Evolutionary conservation across 2,797 vertebrate species (phyloP), one percentile per base, ranked within the genome.

Genomic region (Leptoclinus maculatus): DNA sequence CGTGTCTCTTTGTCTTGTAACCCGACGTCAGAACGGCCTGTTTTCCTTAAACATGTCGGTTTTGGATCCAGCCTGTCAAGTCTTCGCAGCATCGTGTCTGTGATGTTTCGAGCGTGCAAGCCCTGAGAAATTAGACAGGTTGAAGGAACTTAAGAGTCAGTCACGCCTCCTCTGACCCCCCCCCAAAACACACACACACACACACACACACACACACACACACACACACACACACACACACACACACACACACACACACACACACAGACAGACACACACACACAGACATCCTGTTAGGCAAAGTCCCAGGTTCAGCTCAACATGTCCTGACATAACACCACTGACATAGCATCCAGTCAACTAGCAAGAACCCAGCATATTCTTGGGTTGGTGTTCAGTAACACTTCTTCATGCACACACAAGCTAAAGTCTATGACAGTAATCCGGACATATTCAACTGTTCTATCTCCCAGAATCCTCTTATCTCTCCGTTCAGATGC

Each of bases 291-390:
- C 53, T 77, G 77, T 47, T 83, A 32, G 56, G 54, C 32, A 49
- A 54, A 62, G 60, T 66, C 63, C 27, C 74, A 79, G 39, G 29
- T 75, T 82, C 60, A 83, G 38, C 76, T 68, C 27, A 76, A 87
- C 87, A 71, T 89, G 90, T 75, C 80, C 66, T 23, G 71, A 87
- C 83, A 76, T 47, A 79, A 57, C 75, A n/a, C 41, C 76, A 7
- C 36, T 53, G 39, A n/a, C 57, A 58, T 45, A 43, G 16, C 63
- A 57, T 56, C 53, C 56, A 72, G n/a, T 70, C 38, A 76, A 67
- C 51, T 23, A 25, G 10, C 56, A 51, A 4, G 67, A 74, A 59
- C 67, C 56, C 53, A 58, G 64, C 62, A 25, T 71, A 72, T 60
- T 36, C 65, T 41, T 5, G 16, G 3, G 9, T 39, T 69, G 21